Base-by-base conservation (phyloP, 1,140 invertebrate genomes). In the Reticulitermes speratus region DNA sequence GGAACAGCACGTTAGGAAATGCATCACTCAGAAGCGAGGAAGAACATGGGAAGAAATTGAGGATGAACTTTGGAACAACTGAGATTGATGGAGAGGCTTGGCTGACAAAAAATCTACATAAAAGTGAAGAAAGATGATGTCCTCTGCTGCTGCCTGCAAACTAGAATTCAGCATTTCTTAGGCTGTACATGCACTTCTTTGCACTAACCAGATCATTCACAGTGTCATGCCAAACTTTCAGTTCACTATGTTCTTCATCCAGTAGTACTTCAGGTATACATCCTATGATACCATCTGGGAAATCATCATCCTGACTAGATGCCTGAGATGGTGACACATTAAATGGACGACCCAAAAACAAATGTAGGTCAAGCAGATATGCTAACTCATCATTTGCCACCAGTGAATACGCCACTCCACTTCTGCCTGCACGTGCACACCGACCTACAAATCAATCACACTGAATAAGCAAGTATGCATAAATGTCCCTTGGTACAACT, bases 361-460 rank as follows among this genome's bases (percentile, higher is more conserved):
- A 92, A 90, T 99, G 96, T 44, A 99, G 92, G 92, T 99, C 98
- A 48, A 99, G 89, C 2, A 99, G 91, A 91, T 98, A 98, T 2
- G 98, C 94, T 44, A 97, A 92, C 91, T 99, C 99, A 88, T 99
- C 98, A 0, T 95, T 94, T 1, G 95, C 92, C 44, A 99, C 92
- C 82, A 99, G 93, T 16, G 97, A 99, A 89, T 96, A 98, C 0
- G 98, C 97, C 14, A 94, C 96, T 45, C 99, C 99, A 85, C 93
- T 94, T 55, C 97, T 93, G 14, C 98, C 98, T 86, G 98, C 99
- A 88, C 99, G 93, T 16, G 99, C 99, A 92, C 99, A 99, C 88
- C 99, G 95, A 89, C 98, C 97, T 96, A 8, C 65, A 75, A 6
- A 14, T n/a, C 65, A 75, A 55, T 55, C 14, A 16, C 48, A 12